phyloP scores from a whole-genome alignment of 53 echinoderm and acorn worm genomes.

The Echinometra lucunter region DNA sequence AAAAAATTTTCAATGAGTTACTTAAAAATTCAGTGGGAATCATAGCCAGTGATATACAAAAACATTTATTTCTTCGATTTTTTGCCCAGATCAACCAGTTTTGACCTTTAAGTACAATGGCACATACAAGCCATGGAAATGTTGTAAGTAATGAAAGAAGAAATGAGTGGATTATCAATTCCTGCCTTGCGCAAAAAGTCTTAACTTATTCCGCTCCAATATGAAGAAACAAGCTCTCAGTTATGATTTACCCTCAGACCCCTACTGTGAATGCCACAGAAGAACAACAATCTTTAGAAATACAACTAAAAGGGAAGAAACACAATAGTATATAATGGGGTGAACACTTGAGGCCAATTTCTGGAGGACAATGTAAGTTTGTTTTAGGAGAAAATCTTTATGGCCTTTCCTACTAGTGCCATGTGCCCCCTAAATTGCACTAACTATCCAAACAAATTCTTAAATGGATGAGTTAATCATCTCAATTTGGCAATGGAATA shows the following conservation, averaged over 20 bases:
- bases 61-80: background rate
- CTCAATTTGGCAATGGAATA: conserved; percentile 56
- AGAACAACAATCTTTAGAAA: background rate
- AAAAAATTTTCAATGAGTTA: background rate
- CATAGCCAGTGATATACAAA: no score
- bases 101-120: background rate
- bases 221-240: background rate
- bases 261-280: background rate
- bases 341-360: conserved; percentile 64
- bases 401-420: background rate
- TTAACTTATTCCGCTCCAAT: background rate
- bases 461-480: conserved; percentile 19
- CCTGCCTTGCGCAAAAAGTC: background rate
- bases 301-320: background rate
- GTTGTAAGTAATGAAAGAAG: conserved; percentile 40
- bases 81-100: background rate
- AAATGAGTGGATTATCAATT: conserved; percentile 44
- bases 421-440: background rate
- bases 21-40: background rate
- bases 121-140: background rate
- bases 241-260: background rate
- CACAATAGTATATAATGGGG: conserved; percentile 42
- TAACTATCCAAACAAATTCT: conserved; percentile 30
- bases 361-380: conserved; percentile 24
- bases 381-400: background rate